Base-by-base conservation (phyloP, 2,888 invertebrate genomes). In the Noctua comes region DNA sequence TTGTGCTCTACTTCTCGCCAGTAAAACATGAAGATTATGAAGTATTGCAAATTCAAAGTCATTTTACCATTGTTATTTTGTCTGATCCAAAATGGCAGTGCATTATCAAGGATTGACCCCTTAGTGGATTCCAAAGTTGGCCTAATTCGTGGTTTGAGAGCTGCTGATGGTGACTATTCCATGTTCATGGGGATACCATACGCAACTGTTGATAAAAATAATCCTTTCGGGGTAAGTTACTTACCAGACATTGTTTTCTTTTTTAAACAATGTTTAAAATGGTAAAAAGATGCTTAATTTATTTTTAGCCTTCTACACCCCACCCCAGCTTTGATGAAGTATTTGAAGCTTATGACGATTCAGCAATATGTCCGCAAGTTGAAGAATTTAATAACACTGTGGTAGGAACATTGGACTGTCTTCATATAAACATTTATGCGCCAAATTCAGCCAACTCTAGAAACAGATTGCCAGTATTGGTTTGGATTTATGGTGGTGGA, bases 171-270 rank as follows among this genome's bases (percentile, higher is more conserved):
- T 0, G 89, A 91, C 64, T 93, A 94, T 77, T 89, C 92, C 10
- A 94, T 94, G 93, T 95, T 93, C 68, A 88, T 95, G 88, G 95
- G 94, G 13, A 94, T 95, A 88, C 95, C 95, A 1, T 95, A 93
- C 51, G 95, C 92, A 21, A 89, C 84, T 27, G 91, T 95, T 1
- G 85, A 94, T 66, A 79, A 76, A 48, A 83, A 57, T 24, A 93
- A 94, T 86, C 94, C 94, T 46, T 95, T 95, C 76, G 94, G 94
- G 79, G 95, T 95, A 86, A 93, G 93, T 91, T 43, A 24, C 51
- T 24, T 13, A n/a, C 1, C n/a, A 13, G 18, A 24, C 0, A n/a
- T 11, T 46, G 0, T 24, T 36, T 13, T 1, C 40, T 51, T 76
- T 6, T 62, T 2, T 13, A 48, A 13, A 13, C 43, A 5, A 7